These are phyloP conservation scores for Muscina levida DNA, from an alignment of 2,888 invertebrate genomes.

Conservation along the genomic window DNA sequence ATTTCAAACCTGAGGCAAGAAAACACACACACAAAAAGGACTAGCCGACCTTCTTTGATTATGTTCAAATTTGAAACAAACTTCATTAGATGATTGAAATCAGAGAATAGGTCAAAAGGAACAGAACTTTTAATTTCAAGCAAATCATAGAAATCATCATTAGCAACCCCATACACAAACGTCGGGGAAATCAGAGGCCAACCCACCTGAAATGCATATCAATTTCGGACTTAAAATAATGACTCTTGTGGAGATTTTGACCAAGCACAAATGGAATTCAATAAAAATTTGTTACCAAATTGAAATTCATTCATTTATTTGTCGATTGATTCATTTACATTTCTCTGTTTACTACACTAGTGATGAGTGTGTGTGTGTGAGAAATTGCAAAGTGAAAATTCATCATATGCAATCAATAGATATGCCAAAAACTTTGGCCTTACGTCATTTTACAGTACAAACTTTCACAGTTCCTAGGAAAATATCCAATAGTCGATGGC, in stretches of 20 bases:
- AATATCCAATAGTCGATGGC: no score
- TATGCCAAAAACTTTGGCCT: not conserved
- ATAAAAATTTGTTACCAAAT: constrained; percentile 48
- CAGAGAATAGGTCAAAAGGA: constrained; percentile 70
- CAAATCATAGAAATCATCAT: constrained; percentile 43
- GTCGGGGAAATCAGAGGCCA: not conserved
- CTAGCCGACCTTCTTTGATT: no score
- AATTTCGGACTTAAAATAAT: constrained; percentile 22
- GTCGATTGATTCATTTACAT: constrained; percentile 20
- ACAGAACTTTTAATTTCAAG: constrained; percentile 73
- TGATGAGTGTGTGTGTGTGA: not conserved
- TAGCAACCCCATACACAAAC: not conserved
- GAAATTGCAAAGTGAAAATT: constrained; percentile 16
- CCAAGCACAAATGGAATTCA: constrained; percentile 19
- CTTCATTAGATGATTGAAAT: not conserved
- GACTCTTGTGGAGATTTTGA: constrained; percentile 14
- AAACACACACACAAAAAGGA: not conserved
- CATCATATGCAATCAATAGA: constrained; percentile 1
- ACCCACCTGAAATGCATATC: not conserved
- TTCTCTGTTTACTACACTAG: constrained; percentile 2
- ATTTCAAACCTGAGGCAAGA: not conserved
- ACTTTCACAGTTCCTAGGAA: no score
- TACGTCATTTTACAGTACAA: not conserved
- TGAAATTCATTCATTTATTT: constrained; percentile 50
- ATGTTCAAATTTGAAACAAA: no score